Base-by-base conservation (phyloP, 30 jellyfish, hydroid and myxozoan genomes). In the Turritopsis dohrnii region DNA sequence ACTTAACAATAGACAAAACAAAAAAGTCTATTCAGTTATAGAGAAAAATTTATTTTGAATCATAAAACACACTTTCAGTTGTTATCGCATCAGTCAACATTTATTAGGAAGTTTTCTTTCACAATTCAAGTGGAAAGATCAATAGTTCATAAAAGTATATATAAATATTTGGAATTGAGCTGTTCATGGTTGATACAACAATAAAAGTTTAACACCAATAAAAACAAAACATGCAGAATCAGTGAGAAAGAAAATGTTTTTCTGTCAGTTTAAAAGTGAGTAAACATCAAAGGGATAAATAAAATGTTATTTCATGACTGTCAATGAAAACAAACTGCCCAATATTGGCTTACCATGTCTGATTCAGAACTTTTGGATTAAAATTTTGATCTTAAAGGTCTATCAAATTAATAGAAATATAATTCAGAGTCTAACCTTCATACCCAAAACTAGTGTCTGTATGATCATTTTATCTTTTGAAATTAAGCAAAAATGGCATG, bases 191-290 rank as follows among this genome's bases (percentile, higher is more conserved):
- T 41, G 60, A 41, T 41, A 41, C 60, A 41, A 41, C 60, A 5
- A 41, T 41, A 41, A 41, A 41, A 41, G 60, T 5, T 41, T 41
- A 3, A 41, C 60, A 41, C 60, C 13, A 66, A 66, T n/a, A 66
- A 25, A n/a, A 66, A 66, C 28, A n/a, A 66, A 66, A 7, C 76
- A 66, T n/a, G 4, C 76, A 66, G 76, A 66, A n/a, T 66, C 17
- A 66, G 76, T 66, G 29, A 66, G 76, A n/a, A 66, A 66, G n/a
- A n/a, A 66, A 66, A 66, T 41, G 60, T 41, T 41, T 41, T 41
- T 41, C 60, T 41, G 60, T 41, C 60, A 41, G 9, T 41, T 5
- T 5, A 41, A 41, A 41, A 41, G 60, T 41, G 60, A 3, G 60
- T 3, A 13, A 13, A 41, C 60, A 41, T 41, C 60, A 41, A 41